phyloP scores from a whole-genome alignment of 2,888 invertebrate species.

The Sinhomidia bicolor region DNA sequence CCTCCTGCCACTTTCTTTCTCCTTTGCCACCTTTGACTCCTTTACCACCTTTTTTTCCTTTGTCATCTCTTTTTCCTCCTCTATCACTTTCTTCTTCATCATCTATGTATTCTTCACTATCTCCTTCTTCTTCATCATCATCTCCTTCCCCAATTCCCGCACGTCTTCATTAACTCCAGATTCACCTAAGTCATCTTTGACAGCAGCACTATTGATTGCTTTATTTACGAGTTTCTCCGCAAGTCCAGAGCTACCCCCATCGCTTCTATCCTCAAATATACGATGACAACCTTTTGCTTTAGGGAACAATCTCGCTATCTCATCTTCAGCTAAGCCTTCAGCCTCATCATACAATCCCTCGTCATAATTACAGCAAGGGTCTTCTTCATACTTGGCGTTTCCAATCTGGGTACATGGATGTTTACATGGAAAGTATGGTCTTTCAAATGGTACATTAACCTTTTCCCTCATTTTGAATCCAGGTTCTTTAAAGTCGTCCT shows the following conservation, averaged over 20 bases:
- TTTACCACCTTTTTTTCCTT: too few relatives aligned
- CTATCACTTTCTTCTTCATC: too few relatives aligned
- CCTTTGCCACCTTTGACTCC: too few relatives aligned
- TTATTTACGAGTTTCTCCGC: conserved; percentile 22
- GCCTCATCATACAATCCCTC: not conserved
- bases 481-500: conserved; percentile 28
- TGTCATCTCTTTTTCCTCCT: too few relatives aligned
- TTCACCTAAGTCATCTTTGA: not conserved
- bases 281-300: not conserved
- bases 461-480: not conserved
- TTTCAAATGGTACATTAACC: not conserved
- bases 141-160: too few relatives aligned
- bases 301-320: not conserved
- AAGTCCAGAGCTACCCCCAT: not conserved
- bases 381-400: not conserved
- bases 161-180: too few relatives aligned
- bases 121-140: too few relatives aligned
- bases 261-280: not conserved
- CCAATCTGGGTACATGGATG: not conserved
- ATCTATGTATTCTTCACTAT: too few relatives aligned
- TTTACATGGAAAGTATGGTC: conserved; percentile 5
- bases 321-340: conserved; percentile 16
- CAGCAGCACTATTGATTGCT: not conserved
- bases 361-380: not conserved
- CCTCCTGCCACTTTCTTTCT: not conserved